A percentile compares a stretch with the other conserved stretches of the same genome.
Conservation (phyloP, 2,888 invertebrate species). For the Peribatodes rhomboidaria region DNA sequence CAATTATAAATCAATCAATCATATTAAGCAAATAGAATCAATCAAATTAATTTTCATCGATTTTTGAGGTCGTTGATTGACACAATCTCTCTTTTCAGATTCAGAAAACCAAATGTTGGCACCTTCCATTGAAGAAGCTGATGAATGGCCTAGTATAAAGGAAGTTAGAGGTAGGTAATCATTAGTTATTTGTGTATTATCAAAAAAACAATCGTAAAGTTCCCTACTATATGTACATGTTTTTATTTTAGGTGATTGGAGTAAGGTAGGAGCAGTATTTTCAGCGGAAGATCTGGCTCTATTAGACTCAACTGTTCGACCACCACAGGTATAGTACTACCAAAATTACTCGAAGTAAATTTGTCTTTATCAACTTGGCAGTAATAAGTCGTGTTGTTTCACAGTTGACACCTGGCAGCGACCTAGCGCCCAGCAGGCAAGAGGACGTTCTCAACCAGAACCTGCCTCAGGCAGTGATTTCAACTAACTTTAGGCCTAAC, state of each 20-base stretch:
- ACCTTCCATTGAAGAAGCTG: constrained; percentile 67
- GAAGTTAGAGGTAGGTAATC: constrained; percentile 81
- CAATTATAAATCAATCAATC: not conserved
- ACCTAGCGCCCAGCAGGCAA: constrained; percentile 67
- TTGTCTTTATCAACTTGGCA: not conserved
- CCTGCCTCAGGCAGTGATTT: constrained; percentile 64
- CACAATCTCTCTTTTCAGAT: constrained; percentile 57
- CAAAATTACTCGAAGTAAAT: not conserved
- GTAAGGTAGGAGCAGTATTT: constrained; percentile 79
- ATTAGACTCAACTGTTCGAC: constrained; percentile 74
- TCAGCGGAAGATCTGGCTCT: constrained; percentile 82
- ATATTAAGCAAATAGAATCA: not conserved
- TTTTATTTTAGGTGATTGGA: constrained; percentile 72
- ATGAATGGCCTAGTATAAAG: constrained; percentile 82
- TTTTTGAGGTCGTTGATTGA: not conserved
- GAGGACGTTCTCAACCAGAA: constrained; percentile 79
- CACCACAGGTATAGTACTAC: constrained; percentile 65
- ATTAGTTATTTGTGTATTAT: not conserved
- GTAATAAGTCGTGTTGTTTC: constrained; percentile 9
- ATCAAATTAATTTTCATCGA: not conserved
- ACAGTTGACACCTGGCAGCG: constrained; percentile 74
- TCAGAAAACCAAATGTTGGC: constrained; percentile 68
- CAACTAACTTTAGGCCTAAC: constrained; percentile 77
- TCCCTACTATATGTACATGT: constrained; percentile 4
- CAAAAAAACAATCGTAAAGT: too few species aligned